Evolutionary conservation across 2,113 vertebrate species (phyloP).

Genomic region (Planiliza haematocheilus): DNA sequence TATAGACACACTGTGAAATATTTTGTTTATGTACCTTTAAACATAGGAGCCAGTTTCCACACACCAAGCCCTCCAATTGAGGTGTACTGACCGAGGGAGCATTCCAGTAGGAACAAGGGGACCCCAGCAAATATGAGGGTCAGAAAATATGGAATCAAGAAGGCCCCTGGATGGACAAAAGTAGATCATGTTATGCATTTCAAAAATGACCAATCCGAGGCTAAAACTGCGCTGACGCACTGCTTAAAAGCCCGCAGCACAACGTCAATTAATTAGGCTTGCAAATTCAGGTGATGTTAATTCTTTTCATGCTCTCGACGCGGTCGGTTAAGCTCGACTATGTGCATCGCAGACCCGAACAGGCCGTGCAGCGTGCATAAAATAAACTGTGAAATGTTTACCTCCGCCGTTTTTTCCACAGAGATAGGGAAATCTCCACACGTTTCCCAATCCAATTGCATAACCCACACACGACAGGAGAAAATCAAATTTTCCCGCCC

Average conservation of each 20-base stretch:
- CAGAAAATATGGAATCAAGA: conserved; percentile 98
- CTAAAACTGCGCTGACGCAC: conserved; percentile 31
- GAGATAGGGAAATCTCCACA: conserved; percentile 98
- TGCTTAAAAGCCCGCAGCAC: conserved; percentile 11
- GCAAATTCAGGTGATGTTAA: conserved; percentile 29
- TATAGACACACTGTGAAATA: not conserved
- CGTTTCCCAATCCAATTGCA: conserved; percentile 97
- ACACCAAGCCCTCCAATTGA: conserved; percentile 98
- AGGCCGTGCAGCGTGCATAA: conserved; percentile 34
- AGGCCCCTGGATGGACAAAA: conserved; percentile 87
- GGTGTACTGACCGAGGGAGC: conserved; percentile 94
- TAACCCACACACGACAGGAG: conserved; percentile 99
- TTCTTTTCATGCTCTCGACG: conserved; percentile 41
- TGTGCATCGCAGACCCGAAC: conserved; percentile 27
- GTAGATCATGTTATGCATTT: conserved; percentile 51
- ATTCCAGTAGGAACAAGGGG: conserved; percentile 96
- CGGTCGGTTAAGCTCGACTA: conserved; percentile 30
- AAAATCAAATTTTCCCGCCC: conserved; percentile 98
- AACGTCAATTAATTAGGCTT: conserved; percentile 29
- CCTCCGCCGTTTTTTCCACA: conserved; percentile 98
- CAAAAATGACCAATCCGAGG: not conserved
- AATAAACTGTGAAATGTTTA: conserved; percentile 77
- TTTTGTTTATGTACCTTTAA: conserved; percentile 89
- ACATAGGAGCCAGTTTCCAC: conserved; percentile 98
- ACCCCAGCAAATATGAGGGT: conserved; percentile 98